phyloP scores from a whole-genome alignment of 2,113 vertebrate species.

The Caracal caracal region DNA sequence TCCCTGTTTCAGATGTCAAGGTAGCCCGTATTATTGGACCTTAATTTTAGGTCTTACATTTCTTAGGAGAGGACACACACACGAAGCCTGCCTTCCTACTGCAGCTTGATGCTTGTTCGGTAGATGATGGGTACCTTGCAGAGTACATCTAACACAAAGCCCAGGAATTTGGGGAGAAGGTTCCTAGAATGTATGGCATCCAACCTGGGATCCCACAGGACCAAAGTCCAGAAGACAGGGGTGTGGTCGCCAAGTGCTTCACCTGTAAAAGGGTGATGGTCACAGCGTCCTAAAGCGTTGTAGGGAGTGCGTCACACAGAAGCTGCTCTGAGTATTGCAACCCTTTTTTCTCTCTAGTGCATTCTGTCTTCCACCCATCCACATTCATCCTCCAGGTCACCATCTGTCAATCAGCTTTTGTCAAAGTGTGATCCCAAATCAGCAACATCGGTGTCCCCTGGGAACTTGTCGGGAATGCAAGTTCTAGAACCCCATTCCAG shows the following conservation, averaged over 20 bases:
- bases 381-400: background rate
- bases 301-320: background rate
- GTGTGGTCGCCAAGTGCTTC: background rate
- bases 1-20: background rate
- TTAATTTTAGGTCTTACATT: background rate
- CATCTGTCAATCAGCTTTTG: background rate
- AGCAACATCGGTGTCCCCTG: background rate
- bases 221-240: background rate
- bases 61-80: background rate
- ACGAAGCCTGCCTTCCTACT: rapidly evolving
- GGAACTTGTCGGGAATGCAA: background rate
- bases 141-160: background rate
- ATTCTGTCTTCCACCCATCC: background rate
- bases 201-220: background rate
- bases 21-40: background rate
- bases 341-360: background rate
- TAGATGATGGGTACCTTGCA: background rate
- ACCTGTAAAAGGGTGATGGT: too few species aligned
- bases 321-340: background rate
- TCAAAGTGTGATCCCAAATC: background rate
- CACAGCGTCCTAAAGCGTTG: background rate
- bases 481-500: background rate
- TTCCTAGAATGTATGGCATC: background rate
- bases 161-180: background rate
- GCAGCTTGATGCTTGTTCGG: background rate